Evolutionary conservation across 2,888 invertebrate genomes (phyloP), one percentile per base, ranked within the genome.

Genomic region (Hylaea fasciaria): DNA sequence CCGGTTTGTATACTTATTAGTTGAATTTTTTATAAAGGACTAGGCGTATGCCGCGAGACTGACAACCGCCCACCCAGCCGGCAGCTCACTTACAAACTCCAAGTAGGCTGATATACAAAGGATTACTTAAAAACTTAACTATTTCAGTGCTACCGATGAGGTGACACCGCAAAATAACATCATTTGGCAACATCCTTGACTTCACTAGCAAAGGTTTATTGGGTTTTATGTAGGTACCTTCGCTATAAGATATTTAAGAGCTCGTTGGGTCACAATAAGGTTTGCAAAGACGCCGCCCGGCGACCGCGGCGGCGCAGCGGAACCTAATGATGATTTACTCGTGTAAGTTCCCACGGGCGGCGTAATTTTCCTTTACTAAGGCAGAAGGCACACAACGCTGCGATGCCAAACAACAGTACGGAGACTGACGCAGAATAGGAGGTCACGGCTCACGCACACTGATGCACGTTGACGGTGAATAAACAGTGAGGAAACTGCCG

Each of bases 1-100:
- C 85, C 86, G 79, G 85, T 88, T 84, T 83, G 86, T 87, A 86
- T n/a, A n/a, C n/a, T n/a, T n/a, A n/a, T 86, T 83, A 80, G 81
- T 80, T 90, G 89, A 90, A 90, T 90, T 83, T 90, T 90, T 90
- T 90, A 89, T 90, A 88, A 87, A 87, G n/a, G 86, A 87, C 83
- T 76, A 82, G 82, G 79, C 82, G 78, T 84, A 87, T 87, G 87
- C 80, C 83, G 73, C 74, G 71, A 55, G 52, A 62, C 61, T 10
- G 52, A 58, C 44, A 52, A 69, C 71, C 72, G 76, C 72, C 76
- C 37, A n/a, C n/a, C n/a, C n/a, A 22, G 22, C 3, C 22, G 37
- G 37, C n/a, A n/a, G 37, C 32, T 32, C 9, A 32, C 10, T 32
- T 32, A 32, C 9, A 32, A 32, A 8, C 10, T 9, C 32, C 10